These are phyloP conservation scores for Corythaeola cristata DNA, from an alignment of 2,113 vertebrate genomes.

Conservation along the genomic window DNA sequence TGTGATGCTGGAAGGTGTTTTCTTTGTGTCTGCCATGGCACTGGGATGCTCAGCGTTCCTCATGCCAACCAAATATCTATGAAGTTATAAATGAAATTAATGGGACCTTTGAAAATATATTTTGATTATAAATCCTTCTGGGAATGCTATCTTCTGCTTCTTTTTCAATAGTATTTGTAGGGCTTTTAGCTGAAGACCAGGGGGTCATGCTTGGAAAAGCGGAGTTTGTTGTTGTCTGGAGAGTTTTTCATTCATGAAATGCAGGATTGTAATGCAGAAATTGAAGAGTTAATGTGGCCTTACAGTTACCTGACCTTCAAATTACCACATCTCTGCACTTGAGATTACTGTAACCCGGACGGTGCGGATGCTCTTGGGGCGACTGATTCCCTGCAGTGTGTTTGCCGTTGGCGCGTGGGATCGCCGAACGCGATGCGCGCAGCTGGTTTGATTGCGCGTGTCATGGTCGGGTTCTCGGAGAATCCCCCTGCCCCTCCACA, in stretches of 20 bases:
- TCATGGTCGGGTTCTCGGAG: accelerated
- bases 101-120: background rate
- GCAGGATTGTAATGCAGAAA: background rate
- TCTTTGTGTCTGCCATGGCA: background rate
- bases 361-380: background rate
- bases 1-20: background rate
- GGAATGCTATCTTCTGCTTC: background rate
- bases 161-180: background rate
- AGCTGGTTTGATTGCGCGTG: accelerated
- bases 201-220: background rate
- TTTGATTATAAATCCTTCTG: background rate
- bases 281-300: background rate
- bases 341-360: accelerated
- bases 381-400: background rate
- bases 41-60: background rate
- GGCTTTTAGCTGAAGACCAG: background rate
- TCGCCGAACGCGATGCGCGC: accelerated
- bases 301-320: background rate
- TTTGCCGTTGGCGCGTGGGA: accelerated
- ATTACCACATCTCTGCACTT: accelerated
- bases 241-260: background rate
- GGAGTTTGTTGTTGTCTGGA: background rate
- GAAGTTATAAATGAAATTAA: background rate
- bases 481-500: background rate
- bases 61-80: background rate